phyloP scores from a whole-genome alignment of 2,888 invertebrate genomes.

The Leucania comma region DNA sequence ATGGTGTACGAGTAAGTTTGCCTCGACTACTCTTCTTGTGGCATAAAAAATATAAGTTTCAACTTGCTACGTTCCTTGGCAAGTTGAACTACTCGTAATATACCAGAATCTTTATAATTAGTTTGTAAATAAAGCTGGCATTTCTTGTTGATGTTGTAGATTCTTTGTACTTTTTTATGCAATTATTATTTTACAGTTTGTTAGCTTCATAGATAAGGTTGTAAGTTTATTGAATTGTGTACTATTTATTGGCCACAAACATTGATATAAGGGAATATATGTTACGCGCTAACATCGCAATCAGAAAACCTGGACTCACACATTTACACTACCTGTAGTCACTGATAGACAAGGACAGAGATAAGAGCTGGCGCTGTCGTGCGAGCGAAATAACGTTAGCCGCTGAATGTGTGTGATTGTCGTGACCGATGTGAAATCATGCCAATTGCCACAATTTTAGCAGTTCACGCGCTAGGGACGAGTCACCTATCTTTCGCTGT shows the following conservation, averaged over 20 bases:
- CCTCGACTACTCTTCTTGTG: neutral
- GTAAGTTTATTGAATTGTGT: neutral
- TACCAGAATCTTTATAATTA: constrained; percentile 51
- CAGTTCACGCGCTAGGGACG: too few species aligned
- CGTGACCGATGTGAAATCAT: too few species aligned
- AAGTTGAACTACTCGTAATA: constrained; percentile 21
- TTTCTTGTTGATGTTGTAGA: constrained; percentile 9
- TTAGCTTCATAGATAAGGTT: neutral
- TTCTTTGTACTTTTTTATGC: constrained; percentile 4
- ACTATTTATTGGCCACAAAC: neutral
- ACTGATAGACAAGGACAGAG: too few species aligned
- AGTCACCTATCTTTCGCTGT: too few species aligned
- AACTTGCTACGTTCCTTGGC: neutral
- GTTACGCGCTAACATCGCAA: too few species aligned
- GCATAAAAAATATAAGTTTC: constrained; percentile 19
- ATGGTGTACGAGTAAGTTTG: constrained; percentile 13
- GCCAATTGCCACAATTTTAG: too few species aligned
- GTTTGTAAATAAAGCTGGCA: constrained; percentile 41
- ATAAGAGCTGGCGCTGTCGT: too few species aligned
- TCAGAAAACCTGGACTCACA: too few species aligned
- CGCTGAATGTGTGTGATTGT: too few species aligned
- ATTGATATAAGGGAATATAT: too few species aligned
- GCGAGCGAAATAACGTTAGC: too few species aligned
- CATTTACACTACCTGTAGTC: too few species aligned
- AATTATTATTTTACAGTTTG: neutral